phyloP scores from a whole-genome alignment of 2,797 vertebrate species.

The Cichlasoma orientale region DNA sequence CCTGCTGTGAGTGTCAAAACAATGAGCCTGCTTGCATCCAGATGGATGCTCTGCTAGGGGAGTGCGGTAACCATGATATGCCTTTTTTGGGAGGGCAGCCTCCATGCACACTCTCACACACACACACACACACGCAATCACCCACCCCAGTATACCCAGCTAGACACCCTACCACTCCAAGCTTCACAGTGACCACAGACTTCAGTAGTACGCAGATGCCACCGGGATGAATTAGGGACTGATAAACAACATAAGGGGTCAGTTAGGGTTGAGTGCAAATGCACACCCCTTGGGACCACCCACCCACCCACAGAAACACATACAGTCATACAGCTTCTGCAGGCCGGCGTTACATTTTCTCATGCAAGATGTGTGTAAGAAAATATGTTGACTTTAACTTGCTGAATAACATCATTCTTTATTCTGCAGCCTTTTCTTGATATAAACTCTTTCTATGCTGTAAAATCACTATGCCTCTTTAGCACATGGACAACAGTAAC shows the following conservation, averaged over 20 bases:
- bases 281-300: slow-evolving; percentile 50
- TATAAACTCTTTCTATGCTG: neutral
- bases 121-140: slow-evolving; percentile 9
- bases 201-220: slow-evolving; percentile 57
- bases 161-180: slow-evolving; percentile 23
- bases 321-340: slow-evolving; percentile 5
- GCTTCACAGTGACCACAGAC: slow-evolving; percentile 21
- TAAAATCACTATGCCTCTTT: neutral
- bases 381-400: neutral
- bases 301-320: slow-evolving; percentile 39
- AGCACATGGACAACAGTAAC: neutral
- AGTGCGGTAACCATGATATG: slow-evolving; percentile 54
- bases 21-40: slow-evolving; percentile 68
- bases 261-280: slow-evolving; percentile 48
- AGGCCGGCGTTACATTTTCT: slow-evolving; percentile 19
- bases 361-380: neutral
- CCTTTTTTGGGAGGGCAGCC: slow-evolving; percentile 25
- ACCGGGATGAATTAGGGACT: slow-evolving; percentile 56
- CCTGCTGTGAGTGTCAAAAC: slow-evolving; percentile 77
- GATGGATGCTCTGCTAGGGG: slow-evolving; percentile 67
- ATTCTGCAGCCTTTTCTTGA: neutral
- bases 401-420: neutral
- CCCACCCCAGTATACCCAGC: neutral
- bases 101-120: slow-evolving; percentile 18
- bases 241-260: slow-evolving; percentile 66